Evolutionary conservation across 2,797 vertebrate species (phyloP).

Genomic region (Girardinus metallicus): DNA sequence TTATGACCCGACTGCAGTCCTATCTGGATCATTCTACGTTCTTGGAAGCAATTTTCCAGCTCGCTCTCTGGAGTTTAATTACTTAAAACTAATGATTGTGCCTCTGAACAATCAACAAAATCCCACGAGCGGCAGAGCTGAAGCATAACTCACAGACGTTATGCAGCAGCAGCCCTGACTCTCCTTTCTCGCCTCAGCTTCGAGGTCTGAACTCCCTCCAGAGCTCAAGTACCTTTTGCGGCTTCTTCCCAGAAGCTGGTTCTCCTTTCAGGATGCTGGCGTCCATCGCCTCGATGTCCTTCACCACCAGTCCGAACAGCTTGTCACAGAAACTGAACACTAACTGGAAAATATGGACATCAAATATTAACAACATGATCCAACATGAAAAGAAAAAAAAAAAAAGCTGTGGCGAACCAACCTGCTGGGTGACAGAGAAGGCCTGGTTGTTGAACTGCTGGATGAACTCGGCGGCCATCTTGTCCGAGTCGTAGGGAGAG

Average conservation of each 20-base stretch:
- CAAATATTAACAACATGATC: neutral
- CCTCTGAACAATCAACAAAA: slow-evolving; percentile 14
- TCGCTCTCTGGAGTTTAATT: slow-evolving; percentile 13
- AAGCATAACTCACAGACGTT: neutral
- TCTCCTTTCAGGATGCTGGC: slow-evolving; percentile 95
- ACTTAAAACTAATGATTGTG: neutral
- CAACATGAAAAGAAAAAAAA: neutral
- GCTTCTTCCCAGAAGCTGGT: slow-evolving; percentile 85
- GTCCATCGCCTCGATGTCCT: slow-evolving; percentile 96
- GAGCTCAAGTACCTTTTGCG: slow-evolving; percentile 86
- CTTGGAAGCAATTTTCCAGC: slow-evolving; percentile 4
- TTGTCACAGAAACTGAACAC: slow-evolving; percentile 97
- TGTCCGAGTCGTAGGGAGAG: slow-evolving; percentile 94
- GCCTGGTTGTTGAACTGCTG: slow-evolving; percentile 96
- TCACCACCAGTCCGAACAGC: slow-evolving; percentile 92
- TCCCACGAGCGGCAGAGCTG: neutral
- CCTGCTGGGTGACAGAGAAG: slow-evolving; percentile 95
- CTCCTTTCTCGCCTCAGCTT: neutral
- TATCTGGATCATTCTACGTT: neutral
- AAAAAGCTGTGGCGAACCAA: slow-evolving; percentile 42
- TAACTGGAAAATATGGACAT: slow-evolving; percentile 75
- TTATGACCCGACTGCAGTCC: neutral
- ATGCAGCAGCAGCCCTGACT: neutral
- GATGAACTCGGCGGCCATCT: slow-evolving; percentile 96
- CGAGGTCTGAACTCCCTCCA: neutral